Evolutionary conservation across 2,888 invertebrate genomes (phyloP).

Genomic region (Patella depressa): DNA sequence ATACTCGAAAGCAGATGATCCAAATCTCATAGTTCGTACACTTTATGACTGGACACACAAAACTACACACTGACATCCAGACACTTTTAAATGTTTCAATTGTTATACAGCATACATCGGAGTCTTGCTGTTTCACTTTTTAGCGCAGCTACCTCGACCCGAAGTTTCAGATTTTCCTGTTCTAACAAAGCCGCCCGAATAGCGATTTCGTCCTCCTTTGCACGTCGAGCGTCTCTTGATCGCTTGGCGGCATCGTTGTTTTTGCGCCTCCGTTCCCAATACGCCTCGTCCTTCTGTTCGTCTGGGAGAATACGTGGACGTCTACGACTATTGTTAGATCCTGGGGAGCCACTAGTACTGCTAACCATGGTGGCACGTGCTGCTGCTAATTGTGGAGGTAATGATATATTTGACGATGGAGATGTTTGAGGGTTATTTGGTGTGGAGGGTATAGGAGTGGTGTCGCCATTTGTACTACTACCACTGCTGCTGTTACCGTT

Average conservation of each 20-base stretch:
- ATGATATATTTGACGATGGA: constrained; percentile 24
- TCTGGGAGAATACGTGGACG: constrained; percentile 65
- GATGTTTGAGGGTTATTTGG: constrained; percentile 36
- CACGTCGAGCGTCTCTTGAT: constrained; percentile 88
- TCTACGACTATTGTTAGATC: constrained; percentile 38
- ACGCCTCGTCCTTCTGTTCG: constrained; percentile 81
- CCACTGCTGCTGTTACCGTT: constrained; percentile 25
- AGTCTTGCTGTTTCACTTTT: constrained; percentile 78
- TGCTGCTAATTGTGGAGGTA: constrained; percentile 30
- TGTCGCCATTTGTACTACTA: constrained; percentile 25
- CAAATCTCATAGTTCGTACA: too few relatives aligned
- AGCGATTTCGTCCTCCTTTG: constrained; percentile 93
- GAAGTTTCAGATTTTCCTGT: constrained; percentile 86
- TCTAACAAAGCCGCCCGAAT: constrained; percentile 89
- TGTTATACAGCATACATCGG: constrained; percentile 73
- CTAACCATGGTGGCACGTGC: constrained; percentile 25
- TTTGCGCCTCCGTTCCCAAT: constrained; percentile 88
- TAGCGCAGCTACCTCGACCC: constrained; percentile 79
- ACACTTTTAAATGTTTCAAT: constrained; percentile 31
- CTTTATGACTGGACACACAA: too few relatives aligned
- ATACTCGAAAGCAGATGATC: too few relatives aligned
- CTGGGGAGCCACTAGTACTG: constrained; percentile 15
- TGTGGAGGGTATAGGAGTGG: constrained; percentile 26
- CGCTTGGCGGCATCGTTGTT: constrained; percentile 97
- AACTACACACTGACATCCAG: background rate